Percentiles rank a stretch among this genome's conserved stretches.
These are phyloP conservation scores for Drosophila histrio DNA, from an alignment of 2,888 invertebrate genomes.

Conservation along the genomic window DNA sequence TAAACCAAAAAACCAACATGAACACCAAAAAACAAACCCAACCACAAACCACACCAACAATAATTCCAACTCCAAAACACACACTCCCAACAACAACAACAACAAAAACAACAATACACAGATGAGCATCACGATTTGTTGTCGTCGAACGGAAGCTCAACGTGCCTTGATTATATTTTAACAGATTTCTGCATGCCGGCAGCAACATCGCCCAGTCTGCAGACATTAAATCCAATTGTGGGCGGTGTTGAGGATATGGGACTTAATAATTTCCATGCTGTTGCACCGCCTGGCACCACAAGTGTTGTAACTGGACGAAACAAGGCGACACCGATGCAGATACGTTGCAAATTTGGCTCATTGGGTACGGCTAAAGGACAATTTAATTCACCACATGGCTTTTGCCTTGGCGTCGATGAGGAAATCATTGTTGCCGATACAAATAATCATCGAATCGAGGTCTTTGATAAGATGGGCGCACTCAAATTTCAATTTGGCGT, in stretches of 20 bases:
- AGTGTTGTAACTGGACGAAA: conserved; percentile 86
- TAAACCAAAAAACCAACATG: conserved; percentile 16
- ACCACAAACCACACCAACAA: conserved; percentile 10
- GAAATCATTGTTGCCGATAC: conserved; percentile 98
- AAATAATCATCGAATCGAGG: conserved; percentile 97
- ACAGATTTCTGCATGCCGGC: conserved; percentile 87
- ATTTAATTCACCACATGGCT: conserved; percentile 98
- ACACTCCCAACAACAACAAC: conserved; percentile 10
- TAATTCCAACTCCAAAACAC: conserved; percentile 11
- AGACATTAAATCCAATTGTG: conserved; percentile 84
- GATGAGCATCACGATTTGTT: conserved; percentile 85
- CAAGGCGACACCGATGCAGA: conserved; percentile 93
- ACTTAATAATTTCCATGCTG: conserved; percentile 83
- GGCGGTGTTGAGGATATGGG: conserved; percentile 84
- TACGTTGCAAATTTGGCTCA: conserved; percentile 96
- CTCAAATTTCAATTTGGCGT: conserved; percentile 97
- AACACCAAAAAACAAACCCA: conserved; percentile 10
- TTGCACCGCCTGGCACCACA: conserved; percentile 82
- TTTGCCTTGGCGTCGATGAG: conserved; percentile 96
- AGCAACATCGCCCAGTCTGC: conserved; percentile 87
- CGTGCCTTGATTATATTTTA: conserved; percentile 86
- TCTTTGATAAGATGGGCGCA: conserved; percentile 96
- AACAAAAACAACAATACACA: conserved; percentile 56
- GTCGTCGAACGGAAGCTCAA: conserved; percentile 87
- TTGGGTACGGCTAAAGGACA: conserved; percentile 96